Base-by-base conservation (phyloP, 2,888 invertebrate genomes). In the Brenthis hecate region DNA sequence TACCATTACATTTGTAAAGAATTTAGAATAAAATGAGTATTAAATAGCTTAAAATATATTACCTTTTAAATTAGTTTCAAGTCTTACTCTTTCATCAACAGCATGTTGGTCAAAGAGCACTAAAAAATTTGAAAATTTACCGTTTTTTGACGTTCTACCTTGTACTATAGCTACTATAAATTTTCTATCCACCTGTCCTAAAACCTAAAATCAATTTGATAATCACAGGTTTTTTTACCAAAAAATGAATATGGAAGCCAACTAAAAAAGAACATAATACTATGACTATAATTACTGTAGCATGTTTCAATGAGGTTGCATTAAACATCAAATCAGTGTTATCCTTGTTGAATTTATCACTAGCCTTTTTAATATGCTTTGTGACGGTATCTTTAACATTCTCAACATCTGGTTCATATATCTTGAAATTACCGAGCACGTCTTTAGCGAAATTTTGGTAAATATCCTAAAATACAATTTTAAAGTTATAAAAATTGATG, bases 21-120 rank as follows among this genome's bases (percentile, higher is more conserved):
- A 11, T 0, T 48, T 19, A 61, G 14, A 64, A 14, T 28, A 47
- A 54, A 36, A 36, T 32, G 6, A 43, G 32, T 51, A 48, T 43
- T 5, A 55, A 32, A 50, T 43, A n/a, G 62, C 47, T 66, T 32
- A 32, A 65, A 58, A 36, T 56, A 23, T n/a, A 0, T 56, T 43
- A 95, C 96, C 94, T 83, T 89, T 79, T 71, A 95, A 88, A 70
- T 97, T 93, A 68, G 90, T 86, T 87, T 98, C 98, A 57, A 98
- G 91, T 71, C 95, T 92, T 72, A 98, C 94, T 82, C 98, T 93
- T 89, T 98, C 98, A 85, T 97, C 96, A 43, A 96, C 96, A 55
- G 98, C 98, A 88, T 98, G 98, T 86, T 98, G 98, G 88, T 98
- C 98, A 83, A 98, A 96, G 48, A 96, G 78, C 48, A 96, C 91